Base-by-base conservation (phyloP, 2,113 vertebrate species). In the Grantiella picta region DNA sequence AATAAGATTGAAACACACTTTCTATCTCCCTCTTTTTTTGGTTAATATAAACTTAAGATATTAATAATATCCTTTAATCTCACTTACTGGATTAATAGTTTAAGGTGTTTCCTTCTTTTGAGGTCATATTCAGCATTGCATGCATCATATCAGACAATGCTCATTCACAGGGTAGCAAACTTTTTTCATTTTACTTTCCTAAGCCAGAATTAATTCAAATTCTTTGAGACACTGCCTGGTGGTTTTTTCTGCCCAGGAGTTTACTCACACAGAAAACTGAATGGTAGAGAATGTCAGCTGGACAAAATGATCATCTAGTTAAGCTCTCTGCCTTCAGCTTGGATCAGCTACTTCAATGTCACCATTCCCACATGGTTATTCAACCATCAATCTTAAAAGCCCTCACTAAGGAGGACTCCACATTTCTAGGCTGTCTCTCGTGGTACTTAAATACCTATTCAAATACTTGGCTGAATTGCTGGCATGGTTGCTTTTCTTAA, bases 291-390 rank as follows among this genome's bases (percentile, higher is more conserved):
- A 86, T 90, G 76, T 90, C 72, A 92, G 47, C 33, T 79, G 54
- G 42, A 61, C 73, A 79, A 95, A 95, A 92, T 50, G 5, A 92
- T 89, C 33, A 65, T 65, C 54, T 69, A 85, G 61, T 84, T 94
- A 90, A 94, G 54, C 47, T 59, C 76, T 57, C 72, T 90, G 64
- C 80, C 64, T 92, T 94, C 89, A 86, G 42, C 28, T 82, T 83
- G 42, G 77, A 95, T 95, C 79, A 93, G 19, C 29, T 88, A 53
- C 52, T 86, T 94, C 71, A 54, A 10, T 73, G 52, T 73, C 68
- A 86, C 54, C 50, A 52, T 70, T 95, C 68, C 59, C 59, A 70
- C 54, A 54, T 4, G 3, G 15, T 90, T 93, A 90, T 94, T 94
- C 68, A 95, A 52, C 89, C 70, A 54, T 59, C 64, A 77, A 0